Evolutionary conservation across 2,797 vertebrate species (phyloP).

Genomic region (Tauraco hartlaubi): DNA sequence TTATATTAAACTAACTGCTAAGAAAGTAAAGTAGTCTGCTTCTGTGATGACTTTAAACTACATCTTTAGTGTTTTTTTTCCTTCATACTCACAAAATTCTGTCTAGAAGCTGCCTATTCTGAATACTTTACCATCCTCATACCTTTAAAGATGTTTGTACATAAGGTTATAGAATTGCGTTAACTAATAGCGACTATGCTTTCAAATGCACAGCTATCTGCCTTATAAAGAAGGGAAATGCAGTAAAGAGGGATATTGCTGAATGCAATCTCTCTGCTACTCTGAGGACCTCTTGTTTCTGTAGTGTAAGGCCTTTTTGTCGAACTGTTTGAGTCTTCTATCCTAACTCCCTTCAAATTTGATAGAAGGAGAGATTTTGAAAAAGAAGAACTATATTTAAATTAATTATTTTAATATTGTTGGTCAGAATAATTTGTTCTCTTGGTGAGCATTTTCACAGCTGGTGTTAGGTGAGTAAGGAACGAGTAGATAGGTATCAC

Average conservation of each 20-base stretch:
- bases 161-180: neutral
- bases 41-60: neutral
- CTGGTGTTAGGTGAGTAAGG: neutral
- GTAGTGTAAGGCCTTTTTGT: neutral
- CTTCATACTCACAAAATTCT: neutral
- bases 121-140: neutral
- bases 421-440: neutral
- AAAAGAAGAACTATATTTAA: neutral
- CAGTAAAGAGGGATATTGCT: neutral
- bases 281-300: neutral
- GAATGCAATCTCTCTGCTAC: neutral
- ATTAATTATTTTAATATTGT: neutral
- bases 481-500: neutral
- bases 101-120: neutral
- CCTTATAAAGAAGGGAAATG: neutral
- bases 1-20: neutral
- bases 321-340: neutral
- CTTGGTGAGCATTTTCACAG: neutral
- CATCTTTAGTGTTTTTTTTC: neutral
- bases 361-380: neutral
- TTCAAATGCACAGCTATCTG: neutral
- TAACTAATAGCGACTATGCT: neutral
- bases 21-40: neutral
- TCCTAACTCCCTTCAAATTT: neutral
- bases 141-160: neutral